Conservation (phyloP, 53 echinoderm and acorn worm genomes). For the Astropecten irregularis region DNA sequence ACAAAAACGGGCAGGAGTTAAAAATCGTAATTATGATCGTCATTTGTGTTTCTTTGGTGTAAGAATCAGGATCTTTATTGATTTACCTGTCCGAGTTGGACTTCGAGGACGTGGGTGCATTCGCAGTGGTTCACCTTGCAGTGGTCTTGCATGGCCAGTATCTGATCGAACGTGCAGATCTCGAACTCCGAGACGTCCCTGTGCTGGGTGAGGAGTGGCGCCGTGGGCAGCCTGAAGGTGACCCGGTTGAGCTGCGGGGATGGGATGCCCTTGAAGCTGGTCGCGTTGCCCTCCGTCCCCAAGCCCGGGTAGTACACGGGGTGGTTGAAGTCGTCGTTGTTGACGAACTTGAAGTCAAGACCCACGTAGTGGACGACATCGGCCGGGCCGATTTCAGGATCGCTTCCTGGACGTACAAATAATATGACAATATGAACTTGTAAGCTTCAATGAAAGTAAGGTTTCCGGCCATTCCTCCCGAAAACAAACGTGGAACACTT, state of each 20-base stretch:
- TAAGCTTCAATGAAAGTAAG: no score
- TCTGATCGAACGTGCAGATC: constrained; percentile 57
- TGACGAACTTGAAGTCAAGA: constrained; percentile 26
- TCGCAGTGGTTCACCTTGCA: constrained; percentile 71
- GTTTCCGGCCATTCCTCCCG: no score
- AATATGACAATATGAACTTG: no score
- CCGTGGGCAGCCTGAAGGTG: constrained; percentile 61
- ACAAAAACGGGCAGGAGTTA: no score
- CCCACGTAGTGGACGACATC: constrained; percentile 17
- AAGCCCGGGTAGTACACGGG: constrained; percentile 65
- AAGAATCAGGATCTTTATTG: no score
- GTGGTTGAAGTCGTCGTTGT: constrained; percentile 69
- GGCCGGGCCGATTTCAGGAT: neutral
- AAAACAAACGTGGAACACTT: no score
- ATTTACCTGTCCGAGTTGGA: constrained; percentile 75
- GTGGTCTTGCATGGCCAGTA: constrained; percentile 32
- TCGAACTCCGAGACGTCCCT: constrained; percentile 47
- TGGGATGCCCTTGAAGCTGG: neutral
- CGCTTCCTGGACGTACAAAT: no score
- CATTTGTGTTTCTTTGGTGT: no score
- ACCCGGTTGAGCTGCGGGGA: constrained; percentile 80
- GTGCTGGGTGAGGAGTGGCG: constrained; percentile 65
- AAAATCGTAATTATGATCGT: no score
- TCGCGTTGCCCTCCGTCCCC: neutral
- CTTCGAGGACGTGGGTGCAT: constrained; percentile 67